Conservation (phyloP, 2,888 invertebrate species). For the Achlya flavicornis region DNA sequence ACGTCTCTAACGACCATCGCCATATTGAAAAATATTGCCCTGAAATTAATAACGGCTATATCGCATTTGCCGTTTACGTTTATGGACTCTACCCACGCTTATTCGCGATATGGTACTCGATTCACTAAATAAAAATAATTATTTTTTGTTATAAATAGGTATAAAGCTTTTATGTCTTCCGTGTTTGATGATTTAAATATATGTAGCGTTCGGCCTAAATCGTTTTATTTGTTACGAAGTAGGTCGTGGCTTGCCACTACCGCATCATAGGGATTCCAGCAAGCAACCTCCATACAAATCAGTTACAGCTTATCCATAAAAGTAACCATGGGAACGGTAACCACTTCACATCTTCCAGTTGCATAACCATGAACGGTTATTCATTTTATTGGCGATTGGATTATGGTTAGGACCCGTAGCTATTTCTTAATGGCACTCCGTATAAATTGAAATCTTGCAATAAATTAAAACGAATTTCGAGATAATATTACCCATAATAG, state of each 20-base stretch:
- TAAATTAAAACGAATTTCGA: background rate
- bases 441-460: background rate
- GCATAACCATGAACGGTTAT: constrained; percentile 45
- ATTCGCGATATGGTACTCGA: constrained; percentile 41
- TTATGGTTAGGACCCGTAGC: constrained; percentile 18
- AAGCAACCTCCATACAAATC: constrained; percentile 26
- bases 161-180: background rate
- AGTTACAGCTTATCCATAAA: constrained; percentile 29
- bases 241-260: constrained; percentile 32
- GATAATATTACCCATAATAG: background rate
- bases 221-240: constrained; percentile 18
- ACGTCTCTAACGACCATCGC: constrained; percentile 31
- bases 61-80: constrained; percentile 58
- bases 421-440: constrained; percentile 37
- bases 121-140: constrained; percentile 26
- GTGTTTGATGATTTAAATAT: background rate
- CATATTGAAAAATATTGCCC: background rate
- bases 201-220: constrained; percentile 17
- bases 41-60: constrained; percentile 58
- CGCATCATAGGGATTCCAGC: constrained; percentile 28
- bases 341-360: constrained; percentile 33
- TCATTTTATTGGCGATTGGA: constrained; percentile 49
- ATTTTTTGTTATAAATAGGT: background rate
- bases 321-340: constrained; percentile 35
- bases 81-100: constrained; percentile 57